phyloP scores from a whole-genome alignment of 2,888 invertebrate genomes.

The Melieria picta region DNA sequence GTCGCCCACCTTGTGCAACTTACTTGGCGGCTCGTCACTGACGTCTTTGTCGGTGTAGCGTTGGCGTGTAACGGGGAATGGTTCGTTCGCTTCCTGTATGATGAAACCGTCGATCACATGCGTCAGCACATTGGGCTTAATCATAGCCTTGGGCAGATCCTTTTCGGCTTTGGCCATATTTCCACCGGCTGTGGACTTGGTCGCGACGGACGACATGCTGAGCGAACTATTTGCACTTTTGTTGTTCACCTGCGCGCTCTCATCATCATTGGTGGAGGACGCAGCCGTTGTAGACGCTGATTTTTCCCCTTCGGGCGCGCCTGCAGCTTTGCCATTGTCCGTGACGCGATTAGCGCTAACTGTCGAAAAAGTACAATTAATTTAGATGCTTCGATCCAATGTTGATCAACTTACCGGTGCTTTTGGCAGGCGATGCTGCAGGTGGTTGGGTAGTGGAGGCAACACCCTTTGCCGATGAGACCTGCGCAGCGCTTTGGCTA shows the following conservation, averaged over 20 bases:
- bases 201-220: constrained; percentile 27
- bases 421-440: constrained; percentile 33
- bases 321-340: constrained; percentile 15
- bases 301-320: constrained; percentile 14
- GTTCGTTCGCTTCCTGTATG: constrained; percentile 93
- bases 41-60: constrained; percentile 71
- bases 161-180: constrained; percentile 58
- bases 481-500: background rate
- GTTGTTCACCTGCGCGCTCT: constrained; percentile 1
- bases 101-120: constrained; percentile 98
- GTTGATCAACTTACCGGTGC: background rate
- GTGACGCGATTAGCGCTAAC: constrained; percentile 4
- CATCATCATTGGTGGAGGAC: constrained; percentile 23
- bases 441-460: constrained; percentile 34
- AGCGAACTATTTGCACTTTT: constrained; percentile 12
- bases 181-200: constrained; percentile 57
- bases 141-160: constrained; percentile 85
- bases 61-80: constrained; percentile 81
- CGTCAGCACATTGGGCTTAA: constrained; percentile 93
- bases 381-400: background rate
- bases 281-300: constrained; percentile 16
- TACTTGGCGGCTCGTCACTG: constrained; percentile 81
- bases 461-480: constrained; percentile 5
- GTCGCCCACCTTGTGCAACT: background rate
- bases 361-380: background rate